Conservation (phyloP, 2,113 vertebrate genomes). For the Platysteira castanea region DNA sequence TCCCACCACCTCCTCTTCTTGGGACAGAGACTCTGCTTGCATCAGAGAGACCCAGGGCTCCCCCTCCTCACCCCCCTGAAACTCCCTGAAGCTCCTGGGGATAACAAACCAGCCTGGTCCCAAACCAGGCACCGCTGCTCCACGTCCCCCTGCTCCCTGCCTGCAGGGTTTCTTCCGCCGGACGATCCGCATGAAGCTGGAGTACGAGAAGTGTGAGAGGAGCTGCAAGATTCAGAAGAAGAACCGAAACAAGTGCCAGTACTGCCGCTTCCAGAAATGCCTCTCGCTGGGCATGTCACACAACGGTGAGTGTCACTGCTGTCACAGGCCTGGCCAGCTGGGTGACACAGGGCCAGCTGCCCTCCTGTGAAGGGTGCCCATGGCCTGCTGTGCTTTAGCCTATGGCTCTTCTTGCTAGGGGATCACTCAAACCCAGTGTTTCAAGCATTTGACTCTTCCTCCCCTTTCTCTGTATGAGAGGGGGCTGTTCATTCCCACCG, state of each 20-base stretch:
- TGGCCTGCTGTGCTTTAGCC: not conserved
- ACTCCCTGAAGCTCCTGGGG: not conserved
- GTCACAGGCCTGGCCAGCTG: fast-evolving
- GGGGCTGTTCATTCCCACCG: not conserved
- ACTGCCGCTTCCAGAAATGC: slow-evolving; percentile 99
- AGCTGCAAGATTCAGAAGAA: slow-evolving; percentile 97
- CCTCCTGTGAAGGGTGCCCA: not conserved
- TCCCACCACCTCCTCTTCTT: not conserved
- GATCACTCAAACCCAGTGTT: not conserved
- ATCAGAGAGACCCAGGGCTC: not conserved
- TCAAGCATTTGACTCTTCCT: not conserved
- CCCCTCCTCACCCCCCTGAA: not conserved
- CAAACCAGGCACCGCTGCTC: not conserved
- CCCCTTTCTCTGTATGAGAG: not conserved
- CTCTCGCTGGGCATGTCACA: slow-evolving; percentile 96
- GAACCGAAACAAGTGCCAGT: slow-evolving; percentile 98
- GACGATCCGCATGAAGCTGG: slow-evolving; percentile 94
- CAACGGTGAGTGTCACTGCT: slow-evolving; percentile 80
- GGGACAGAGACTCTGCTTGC: not conserved
- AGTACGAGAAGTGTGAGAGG: slow-evolving; percentile 91
- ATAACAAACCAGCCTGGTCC: not conserved
- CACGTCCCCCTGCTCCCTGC: not conserved
- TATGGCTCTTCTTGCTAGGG: not conserved
- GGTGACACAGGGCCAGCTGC: not conserved
- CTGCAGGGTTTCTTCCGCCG: slow-evolving; percentile 94